Evolutionary conservation across 1,140 invertebrate species (phyloP).

Genomic region (honey bee (Apis mellifera)): Amel_HAv3.1 CM009939.2:9074001-9074500

Average conservation of each 20-base stretch:
- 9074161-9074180: no score
- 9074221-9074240: not conserved
- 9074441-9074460: constrained; percentile 19
- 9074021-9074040: not conserved
- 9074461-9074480: constrained; percentile 35
- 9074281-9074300: no score
- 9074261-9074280: no score
- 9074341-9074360: not conserved
- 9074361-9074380: constrained; percentile 16
- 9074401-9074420: not conserved
- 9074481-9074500: constrained; percentile 41
- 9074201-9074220: no score
- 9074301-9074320: no score
- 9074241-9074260: not conserved
- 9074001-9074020: not conserved
- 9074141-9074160: not conserved
- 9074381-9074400: constrained; percentile 16
- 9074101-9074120: not conserved
- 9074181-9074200: no score
- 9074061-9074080: not conserved
- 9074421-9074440: constrained; percentile 40
- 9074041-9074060: not conserved
- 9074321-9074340: not conserved
- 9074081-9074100: not conserved
- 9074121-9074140: not conserved